Evolutionary conservation across 1,140 invertebrate species (phyloP), one percentile per base, ranked within the genome.

Genomic region (Brachionus paranguensis): DNA sequence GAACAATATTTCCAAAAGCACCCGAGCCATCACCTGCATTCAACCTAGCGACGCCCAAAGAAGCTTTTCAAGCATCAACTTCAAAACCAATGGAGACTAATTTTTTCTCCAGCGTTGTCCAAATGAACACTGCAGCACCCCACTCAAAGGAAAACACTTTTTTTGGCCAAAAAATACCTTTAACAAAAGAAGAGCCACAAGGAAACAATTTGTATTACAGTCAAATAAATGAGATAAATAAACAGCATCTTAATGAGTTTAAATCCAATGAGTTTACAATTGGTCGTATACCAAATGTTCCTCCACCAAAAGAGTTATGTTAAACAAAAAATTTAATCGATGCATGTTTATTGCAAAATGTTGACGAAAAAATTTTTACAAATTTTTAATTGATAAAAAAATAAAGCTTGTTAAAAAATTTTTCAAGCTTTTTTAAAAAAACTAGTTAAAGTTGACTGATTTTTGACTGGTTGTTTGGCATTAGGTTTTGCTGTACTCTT

Each of bases 351-450:
- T 70, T 70, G 65, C 29, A 65, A 33, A 17, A 43, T 74, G 0
- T 45, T 74, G 20, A 17, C 1, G 45, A 7, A 43, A 41, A 74
- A 17, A 47, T 43, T 74, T 68, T 68, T 74, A 43, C 41, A 74
- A 14, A 50, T 76, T 47, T 76, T 76, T 4, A 76, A 76, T 50
- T 37, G 8, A 76, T 20, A 50, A 47, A 37, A 76, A 76, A 76
- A 27, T 47, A 8, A 27, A 50, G 27, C 11, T 27, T 37, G 24
- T 27, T 70, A 29, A 24, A 17, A 24, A 45, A 11, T 24, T 1
- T 53, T 76, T 76, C 6, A 76, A 24, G 45, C 72, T 76, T 76
- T 76, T 29, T 76, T 76, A 37, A 76, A 76, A 76, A 76, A 76
- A 50, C 43, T 76, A 1, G 72, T 76, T 20, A 76, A 50, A 50